These are phyloP conservation scores for Sebastolobus altivelis DNA, from an alignment of 2,797 vertebrate species.

Conservation along the genomic window DNA sequence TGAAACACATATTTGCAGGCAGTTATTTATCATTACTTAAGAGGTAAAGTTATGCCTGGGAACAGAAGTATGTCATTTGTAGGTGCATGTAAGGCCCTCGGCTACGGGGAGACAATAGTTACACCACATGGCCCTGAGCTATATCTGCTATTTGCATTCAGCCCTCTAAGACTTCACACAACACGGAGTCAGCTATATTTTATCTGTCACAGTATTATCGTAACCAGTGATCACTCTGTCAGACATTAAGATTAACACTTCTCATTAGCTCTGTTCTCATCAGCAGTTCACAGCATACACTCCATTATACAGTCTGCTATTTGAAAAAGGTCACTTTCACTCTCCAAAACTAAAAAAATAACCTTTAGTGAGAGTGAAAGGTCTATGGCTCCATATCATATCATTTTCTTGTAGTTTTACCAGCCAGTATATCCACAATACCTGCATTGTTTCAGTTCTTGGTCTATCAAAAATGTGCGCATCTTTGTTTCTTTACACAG, in stretches of 20 bases:
- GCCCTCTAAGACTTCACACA: background rate
- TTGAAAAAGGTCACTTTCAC: background rate
- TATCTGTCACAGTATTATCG: background rate
- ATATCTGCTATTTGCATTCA: slow-evolving; percentile 12
- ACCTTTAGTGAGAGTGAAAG: background rate
- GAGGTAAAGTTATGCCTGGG: background rate
- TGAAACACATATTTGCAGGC: background rate
- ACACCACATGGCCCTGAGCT: background rate
- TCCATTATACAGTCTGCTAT: background rate
- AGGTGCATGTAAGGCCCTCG: background rate
- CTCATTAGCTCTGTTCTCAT: slow-evolving; percentile 8
- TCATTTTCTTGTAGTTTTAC: background rate
- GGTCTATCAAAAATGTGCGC: background rate
- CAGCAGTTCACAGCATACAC: background rate
- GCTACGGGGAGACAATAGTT: background rate
- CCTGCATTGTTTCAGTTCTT: background rate
- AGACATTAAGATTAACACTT: slow-evolving; percentile 2
- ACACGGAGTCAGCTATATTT: slow-evolving; percentile 7
- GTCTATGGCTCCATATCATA: background rate
- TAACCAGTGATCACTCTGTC: slow-evolving; percentile 2
- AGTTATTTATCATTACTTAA: background rate
- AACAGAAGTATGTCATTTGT: background rate
- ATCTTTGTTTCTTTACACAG: slow-evolving; percentile 4
- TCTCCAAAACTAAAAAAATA: background rate
- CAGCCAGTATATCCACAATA: background rate